Base-by-base conservation (phyloP, 1,140 invertebrate genomes). In the Solenopsis invicta region DNA sequence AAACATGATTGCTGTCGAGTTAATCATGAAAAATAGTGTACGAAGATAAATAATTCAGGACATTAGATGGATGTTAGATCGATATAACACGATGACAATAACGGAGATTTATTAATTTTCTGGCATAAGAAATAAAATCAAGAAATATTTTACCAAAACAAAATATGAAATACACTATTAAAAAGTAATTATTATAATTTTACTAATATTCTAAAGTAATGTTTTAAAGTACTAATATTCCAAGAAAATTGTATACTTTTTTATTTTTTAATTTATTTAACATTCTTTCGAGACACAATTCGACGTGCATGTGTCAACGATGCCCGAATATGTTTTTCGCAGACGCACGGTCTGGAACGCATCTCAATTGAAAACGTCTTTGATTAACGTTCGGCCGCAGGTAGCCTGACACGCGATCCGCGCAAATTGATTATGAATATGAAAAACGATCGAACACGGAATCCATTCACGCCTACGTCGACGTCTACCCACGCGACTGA, bases 381-480 rank as follows among this genome's bases (percentile, higher is more conserved):
- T 72, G 67, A 74, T 74, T 82, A 82, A 82, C 52, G 78, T 18
- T 34, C 13, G 34, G 41, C 29, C 54, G 9, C 54, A 64, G 52
- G 67, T 74, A 82, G 52, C 52, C n/a, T 74, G 69, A 61, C 67
- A 48, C 18, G 8, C 80, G 80, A 82, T 48, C 37, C 29, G 80
- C 54, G 67, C 69, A 45, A 82, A 82, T 82, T 82, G 80, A 82
- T 82, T 82, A 74, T 48, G 10, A 82, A 82, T 4, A 45, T 82
- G 67, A 82, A 74, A 74, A 82, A 82, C 52, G 80, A 74, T 61
- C 67, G 37, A 72, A 82, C 34, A 21, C 34, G 64, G 37, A 80
- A 54, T 80, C 77, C 80, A 74, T 74, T 82, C 54, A 61, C 67
- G 54, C 52, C 52, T 18, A 72, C 78, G 52, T 72, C 21, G 52